A percentile compares a stretch with the other conserved stretches of the same genome.
Evolutionary conservation across 1,140 invertebrate species (phyloP).

Genomic region (Octopus sinensis): DNA sequence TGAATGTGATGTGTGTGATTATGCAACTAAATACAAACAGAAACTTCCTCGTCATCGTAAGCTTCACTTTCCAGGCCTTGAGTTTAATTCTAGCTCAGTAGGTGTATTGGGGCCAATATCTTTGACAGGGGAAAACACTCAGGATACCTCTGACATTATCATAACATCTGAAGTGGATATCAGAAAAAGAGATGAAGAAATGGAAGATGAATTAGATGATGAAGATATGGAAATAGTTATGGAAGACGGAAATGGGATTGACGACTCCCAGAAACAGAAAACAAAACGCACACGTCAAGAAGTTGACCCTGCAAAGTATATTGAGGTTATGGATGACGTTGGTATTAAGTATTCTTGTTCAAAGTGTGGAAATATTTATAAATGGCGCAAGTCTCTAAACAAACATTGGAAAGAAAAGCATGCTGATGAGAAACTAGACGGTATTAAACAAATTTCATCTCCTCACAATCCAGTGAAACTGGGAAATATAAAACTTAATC

Average conservation of each 20-base stretch:
- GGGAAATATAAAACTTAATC: neutral
- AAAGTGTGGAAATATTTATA: constrained; percentile 57
- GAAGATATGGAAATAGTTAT: constrained; percentile 26
- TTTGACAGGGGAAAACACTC: neutral
- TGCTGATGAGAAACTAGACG: constrained; percentile 42
- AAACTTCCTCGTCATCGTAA: constrained; percentile 47
- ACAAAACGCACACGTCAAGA: constrained; percentile 42
- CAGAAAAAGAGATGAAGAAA: constrained; percentile 38
- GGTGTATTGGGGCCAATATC: constrained; percentile 15
- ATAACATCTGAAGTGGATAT: constrained; percentile 28
- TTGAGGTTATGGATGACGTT: constrained; percentile 49
- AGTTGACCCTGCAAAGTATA: constrained; percentile 54
- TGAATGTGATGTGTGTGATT: constrained; percentile 50
- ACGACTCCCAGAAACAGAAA: constrained; percentile 43
- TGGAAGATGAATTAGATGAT: constrained; percentile 32
- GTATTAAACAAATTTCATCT: constrained; percentile 35
- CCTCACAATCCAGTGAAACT: constrained; percentile 25
- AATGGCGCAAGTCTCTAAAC: constrained; percentile 57
- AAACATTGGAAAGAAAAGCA: constrained; percentile 60
- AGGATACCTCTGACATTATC: constrained; percentile 17
- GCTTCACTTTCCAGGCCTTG: constrained; percentile 42
- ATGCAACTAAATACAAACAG: constrained; percentile 50
- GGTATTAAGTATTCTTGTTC: constrained; percentile 57
- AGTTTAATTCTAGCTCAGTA: constrained; percentile 13
- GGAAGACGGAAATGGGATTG: constrained; percentile 16